Conservation (phyloP, 1,140 invertebrate genomes). For the Lordiphosa clarofinis region DNA sequence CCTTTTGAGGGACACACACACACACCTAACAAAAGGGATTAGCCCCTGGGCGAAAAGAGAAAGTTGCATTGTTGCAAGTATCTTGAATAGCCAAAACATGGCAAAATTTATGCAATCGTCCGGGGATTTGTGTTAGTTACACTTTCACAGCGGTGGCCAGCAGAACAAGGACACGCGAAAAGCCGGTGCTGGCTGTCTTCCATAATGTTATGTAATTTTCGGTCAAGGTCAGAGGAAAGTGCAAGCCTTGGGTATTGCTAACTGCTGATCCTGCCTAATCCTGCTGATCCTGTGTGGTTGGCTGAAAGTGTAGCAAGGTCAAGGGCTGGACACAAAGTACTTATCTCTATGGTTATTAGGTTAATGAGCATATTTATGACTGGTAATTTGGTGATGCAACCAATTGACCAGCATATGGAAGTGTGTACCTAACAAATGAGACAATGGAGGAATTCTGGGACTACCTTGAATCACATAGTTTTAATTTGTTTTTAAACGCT, state of each 20-base stretch:
- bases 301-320: conserved; percentile 65
- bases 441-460: too few species aligned
- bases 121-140: conserved; percentile 39
- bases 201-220: conserved; percentile 60
- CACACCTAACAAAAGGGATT: conserved; percentile 19
- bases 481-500: too few species aligned
- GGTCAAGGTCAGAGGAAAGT: conserved; percentile 58
- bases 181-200: conserved; percentile 5
- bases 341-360: conserved; percentile 44
- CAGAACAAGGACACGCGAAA: conserved; percentile 41
- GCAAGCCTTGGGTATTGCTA: conserved; percentile 48
- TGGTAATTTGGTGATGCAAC: conserved; percentile 28
- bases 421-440: too few species aligned
- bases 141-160: conserved; percentile 44
- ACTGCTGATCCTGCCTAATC: conserved; percentile 26
- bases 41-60: conserved; percentile 53
- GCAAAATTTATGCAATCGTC: conserved; percentile 45
- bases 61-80: conserved; percentile 54
- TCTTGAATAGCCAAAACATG: conserved; percentile 63
- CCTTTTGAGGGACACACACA: conserved; percentile 6
- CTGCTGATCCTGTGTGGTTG: conserved; percentile 24
- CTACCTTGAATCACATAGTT: too few species aligned
- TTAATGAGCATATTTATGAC: conserved; percentile 60
- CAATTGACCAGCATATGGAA: conserved; percentile 1
- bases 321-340: conserved; percentile 16